Base-by-base conservation (phyloP, 2,888 invertebrate genomes). In the Volucella bombylans region DNA sequence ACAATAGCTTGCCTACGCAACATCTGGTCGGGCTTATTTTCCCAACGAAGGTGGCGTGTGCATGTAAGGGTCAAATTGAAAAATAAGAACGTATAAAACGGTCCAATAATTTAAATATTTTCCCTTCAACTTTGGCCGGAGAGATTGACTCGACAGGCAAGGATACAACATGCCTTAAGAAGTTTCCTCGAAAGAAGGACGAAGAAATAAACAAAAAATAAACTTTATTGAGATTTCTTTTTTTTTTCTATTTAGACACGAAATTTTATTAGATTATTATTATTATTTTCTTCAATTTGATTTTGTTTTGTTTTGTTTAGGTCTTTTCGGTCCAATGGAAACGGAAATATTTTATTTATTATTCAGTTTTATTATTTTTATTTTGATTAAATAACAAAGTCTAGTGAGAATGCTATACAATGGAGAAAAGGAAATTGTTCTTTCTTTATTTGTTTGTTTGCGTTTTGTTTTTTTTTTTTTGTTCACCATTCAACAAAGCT, bases 201-300 rank as follows among this genome's bases (percentile, higher is more conserved):
- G 23, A n/a, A n/a, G 8, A 59, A 74, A 50, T 31, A 45, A 74
- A 18, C 38, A 8, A 49, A 47, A 45, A 47, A 55, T 3, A 38
- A 39, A 74, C 47, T 45, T 68, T 78, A 71, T 71, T 69, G 18
- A 38, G 50, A 38, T 57, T 41, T 73, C 52, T 61, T 73, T 50
- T 41, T 73, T 59, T 61, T 67, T 61, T 49, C n/a, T 67, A 54
- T 68, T 67, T 67, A 67, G 79, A 80, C 79, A 80, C 67, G 45
- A 80, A 73, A 52, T 80, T 80, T 79, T 67, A 67, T 67, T 80
- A 67, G 72, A 73, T 67, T 80, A 73, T 80, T 80, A 39, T 55
- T 47, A 64, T 57, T 69, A 39, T 39, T 54, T 41, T 47, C 23
- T 43, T 49, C 15, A 31, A 31, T 31, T 31, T 31, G 31, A 31